Evolutionary conservation across 2,113 vertebrate genomes (phyloP), one percentile per base, ranked within the genome.

Genomic region (Neoarius graeffei): DNA sequence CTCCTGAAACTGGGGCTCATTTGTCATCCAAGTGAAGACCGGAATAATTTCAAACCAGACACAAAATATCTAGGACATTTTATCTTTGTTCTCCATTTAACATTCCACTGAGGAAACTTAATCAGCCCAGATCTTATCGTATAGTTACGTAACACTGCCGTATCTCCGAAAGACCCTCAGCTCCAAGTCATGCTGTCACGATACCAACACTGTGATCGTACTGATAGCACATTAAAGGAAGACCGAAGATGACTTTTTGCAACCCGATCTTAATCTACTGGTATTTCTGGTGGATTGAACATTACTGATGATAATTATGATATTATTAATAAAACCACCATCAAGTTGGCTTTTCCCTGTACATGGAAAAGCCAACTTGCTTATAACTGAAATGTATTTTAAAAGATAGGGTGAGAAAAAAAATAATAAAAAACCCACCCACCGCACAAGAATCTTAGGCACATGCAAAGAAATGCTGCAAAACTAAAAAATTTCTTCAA

Each of bases 31-130:
- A 35, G 30, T 42, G 30, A 71, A 19, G 14, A 48, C 15, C 42
- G 48, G 71, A 74, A 42, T 48, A 10, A 54, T 54, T 54, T 52
- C 48, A 77, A 77, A 77, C 20, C 73, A 10, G 48, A 54, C 50
- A 79, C 74, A 52, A 54, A 77, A 54, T 14, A n/a, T 23, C 48
- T 0, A 76, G 48, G n/a, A 54, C 11, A 5, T 79, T 79, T 79
- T 54, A 5, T n/a, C 74, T 79, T 54, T 76, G 73, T 50, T 76
- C 0, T 48, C 73, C 19, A 4, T 73, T 48, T 27, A 54, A 6
- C 23, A 79, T 79, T 79, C 74, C 48, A 54, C 48, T 79, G 74
- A 79, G 74, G 74, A 79, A 1, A 7, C 74, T 42, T 54, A 79
- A 79, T 79, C 74, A 79, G 74, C 50, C 15, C 11, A 79, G 74